Conservation (phyloP, 2,797 vertebrate genomes). For the Sebastes vulpes region DNA sequence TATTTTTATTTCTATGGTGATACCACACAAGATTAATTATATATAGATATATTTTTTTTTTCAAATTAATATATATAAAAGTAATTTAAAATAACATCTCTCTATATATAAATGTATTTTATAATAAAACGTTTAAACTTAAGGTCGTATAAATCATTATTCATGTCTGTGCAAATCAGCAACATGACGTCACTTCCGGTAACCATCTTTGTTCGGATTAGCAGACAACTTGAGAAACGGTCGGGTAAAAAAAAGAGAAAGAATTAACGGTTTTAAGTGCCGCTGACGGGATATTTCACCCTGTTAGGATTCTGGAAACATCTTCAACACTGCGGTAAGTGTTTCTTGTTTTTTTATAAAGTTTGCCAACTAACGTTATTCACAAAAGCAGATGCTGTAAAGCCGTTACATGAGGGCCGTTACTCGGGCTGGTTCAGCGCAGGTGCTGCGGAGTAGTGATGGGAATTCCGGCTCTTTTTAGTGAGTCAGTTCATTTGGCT, state of each 20-base stretch:
- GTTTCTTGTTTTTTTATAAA: not conserved
- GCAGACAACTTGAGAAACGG: no score
- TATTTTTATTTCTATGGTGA: no score
- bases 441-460: not conserved
- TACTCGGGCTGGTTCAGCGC: not conserved
- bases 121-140: not conserved
- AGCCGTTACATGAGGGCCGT: not conserved
- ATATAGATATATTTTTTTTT: no score
- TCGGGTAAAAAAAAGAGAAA: not conserved
- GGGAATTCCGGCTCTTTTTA: no score
- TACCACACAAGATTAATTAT: no score
- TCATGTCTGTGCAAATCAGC: not conserved
- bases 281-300: not conserved
- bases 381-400: not conserved
- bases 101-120: not conserved
- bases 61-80: not conserved
- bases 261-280: not conserved
- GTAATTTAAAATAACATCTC: not conserved
- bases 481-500: no score
- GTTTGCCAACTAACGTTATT: not conserved
- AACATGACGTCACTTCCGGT: conserved; percentile 1
- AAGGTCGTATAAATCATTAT: not conserved
- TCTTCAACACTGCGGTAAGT: not conserved
- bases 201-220: conserved; percentile 7
- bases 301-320: not conserved